Evolutionary conservation across 2,888 invertebrate species (phyloP).

Genomic region (Tholera decimalis): DNA sequence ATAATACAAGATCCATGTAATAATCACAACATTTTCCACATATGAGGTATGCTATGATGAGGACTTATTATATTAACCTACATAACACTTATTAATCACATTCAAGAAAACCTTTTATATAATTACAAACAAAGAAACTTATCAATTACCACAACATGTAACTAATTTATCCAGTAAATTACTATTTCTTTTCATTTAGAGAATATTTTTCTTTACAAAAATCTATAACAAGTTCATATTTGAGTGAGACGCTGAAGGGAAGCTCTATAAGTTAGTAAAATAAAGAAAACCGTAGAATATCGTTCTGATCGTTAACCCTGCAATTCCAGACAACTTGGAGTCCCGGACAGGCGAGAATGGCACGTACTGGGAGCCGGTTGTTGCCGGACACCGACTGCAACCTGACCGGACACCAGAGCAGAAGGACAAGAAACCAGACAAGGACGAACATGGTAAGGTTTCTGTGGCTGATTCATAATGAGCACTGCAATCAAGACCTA

Average conservation of each 20-base stretch:
- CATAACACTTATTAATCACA: too few species aligned
- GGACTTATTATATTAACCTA: too few species aligned
- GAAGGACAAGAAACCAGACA: slow-evolving; percentile 24
- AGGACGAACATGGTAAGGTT: slow-evolving; percentile 35
- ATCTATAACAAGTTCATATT: not conserved
- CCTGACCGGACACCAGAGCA: not conserved
- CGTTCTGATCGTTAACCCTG: slow-evolving; percentile 69
- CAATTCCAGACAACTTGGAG: slow-evolving; percentile 60
- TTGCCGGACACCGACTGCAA: slow-evolving; percentile 29
- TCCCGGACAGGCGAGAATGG: slow-evolving; percentile 36
- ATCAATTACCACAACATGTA: too few species aligned
- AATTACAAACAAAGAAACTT: too few species aligned
- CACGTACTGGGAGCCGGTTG: slow-evolving; percentile 53
- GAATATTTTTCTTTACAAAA: not conserved
- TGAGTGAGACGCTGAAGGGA: too few species aligned
- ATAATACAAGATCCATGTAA: too few species aligned
- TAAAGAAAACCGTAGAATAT: not conserved
- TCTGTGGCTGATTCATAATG: not conserved
- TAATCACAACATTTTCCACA: too few species aligned
- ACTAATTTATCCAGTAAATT: too few species aligned
- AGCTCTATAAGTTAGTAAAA: too few species aligned
- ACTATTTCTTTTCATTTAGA: too few species aligned
- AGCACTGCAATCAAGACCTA: not conserved
- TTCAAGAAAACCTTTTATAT: too few species aligned
- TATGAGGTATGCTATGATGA: too few species aligned